phyloP scores from a whole-genome alignment of 2,888 invertebrate species.

The Calameuta filiformis region DNA sequence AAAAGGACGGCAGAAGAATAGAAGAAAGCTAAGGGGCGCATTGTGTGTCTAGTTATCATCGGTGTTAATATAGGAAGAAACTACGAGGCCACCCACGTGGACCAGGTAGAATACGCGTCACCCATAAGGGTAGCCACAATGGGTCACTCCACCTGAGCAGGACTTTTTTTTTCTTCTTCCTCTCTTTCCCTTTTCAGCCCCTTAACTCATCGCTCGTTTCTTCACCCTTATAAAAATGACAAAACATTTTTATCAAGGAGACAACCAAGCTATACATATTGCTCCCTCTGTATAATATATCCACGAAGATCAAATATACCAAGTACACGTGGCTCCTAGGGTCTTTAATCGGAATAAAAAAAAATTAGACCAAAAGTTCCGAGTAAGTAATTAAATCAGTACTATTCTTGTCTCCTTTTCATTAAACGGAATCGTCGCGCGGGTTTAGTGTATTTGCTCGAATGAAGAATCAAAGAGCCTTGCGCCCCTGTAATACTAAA shows the following conservation, averaged over 20 bases:
- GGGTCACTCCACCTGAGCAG: conserved; percentile 3
- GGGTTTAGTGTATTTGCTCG: conserved; percentile 35
- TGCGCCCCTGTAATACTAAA: conserved; percentile 36
- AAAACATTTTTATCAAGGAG: conserved; percentile 45
- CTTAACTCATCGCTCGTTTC: conserved; percentile 17
- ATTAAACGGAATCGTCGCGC: too few species aligned
- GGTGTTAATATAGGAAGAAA: conserved; percentile 52
- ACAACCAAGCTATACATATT: too few species aligned
- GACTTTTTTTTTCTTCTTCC: conserved; percentile 10
- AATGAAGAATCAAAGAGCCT: conserved; percentile 37
- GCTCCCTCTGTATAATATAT: too few species aligned
- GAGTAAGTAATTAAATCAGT: too few species aligned
- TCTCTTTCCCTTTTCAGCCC: conserved; percentile 9
- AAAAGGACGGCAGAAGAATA: too few species aligned
- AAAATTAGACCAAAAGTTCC: too few species aligned
- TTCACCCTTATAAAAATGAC: conserved; percentile 47
- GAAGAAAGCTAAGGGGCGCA: conserved; percentile 6
- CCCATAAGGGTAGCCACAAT: conserved; percentile 13
- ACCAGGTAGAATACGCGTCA: conserved; percentile 41
- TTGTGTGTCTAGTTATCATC: conserved; percentile 46
- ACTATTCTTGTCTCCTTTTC: too few species aligned
- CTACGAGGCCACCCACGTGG: conserved; percentile 53
- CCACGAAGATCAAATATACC: too few species aligned
- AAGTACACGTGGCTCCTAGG: too few species aligned
- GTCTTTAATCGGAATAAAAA: too few species aligned